phyloP scores from a whole-genome alignment of 2,113 vertebrate genomes.

The Ceyx melanurus region DNA sequence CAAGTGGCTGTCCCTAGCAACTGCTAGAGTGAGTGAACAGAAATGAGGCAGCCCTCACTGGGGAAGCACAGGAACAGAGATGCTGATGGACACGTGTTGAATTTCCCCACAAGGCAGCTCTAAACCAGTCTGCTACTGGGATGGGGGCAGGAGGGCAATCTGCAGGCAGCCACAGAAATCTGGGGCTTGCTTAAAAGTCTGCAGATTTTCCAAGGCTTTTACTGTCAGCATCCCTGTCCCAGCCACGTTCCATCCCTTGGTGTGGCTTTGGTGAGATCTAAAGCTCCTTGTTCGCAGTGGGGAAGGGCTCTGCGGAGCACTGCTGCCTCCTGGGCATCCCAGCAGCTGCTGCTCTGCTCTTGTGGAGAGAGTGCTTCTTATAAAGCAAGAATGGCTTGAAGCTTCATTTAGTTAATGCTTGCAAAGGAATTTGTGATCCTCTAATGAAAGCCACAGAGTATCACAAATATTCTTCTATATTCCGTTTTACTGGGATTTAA shows the following conservation, averaged over 20 bases:
- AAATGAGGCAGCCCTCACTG: not conserved
- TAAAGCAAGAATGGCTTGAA: not conserved
- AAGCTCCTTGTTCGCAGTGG: not conserved
- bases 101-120: not conserved
- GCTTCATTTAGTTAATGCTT: slow-evolving; percentile 52
- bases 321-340: not conserved
- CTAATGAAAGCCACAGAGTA: not conserved
- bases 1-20: not conserved
- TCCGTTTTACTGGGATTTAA: slow-evolving; percentile 34
- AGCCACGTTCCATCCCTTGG: not conserved
- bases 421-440: slow-evolving; percentile 28
- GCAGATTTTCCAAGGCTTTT: not conserved
- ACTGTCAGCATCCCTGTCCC: not conserved
- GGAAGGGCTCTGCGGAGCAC: not conserved
- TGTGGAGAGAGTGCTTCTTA: not conserved
- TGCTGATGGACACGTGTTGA: not conserved
- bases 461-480: slow-evolving; percentile 26
- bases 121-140: not conserved
- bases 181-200: not conserved
- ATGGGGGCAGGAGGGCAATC: not conserved
- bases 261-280: not conserved
- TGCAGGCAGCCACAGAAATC: not conserved
- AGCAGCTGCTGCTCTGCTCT: not conserved
- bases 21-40: not conserved
- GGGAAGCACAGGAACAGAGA: not conserved